These are phyloP conservation scores for Sphenodon punctatus DNA, from an alignment of 2,797 vertebrate genomes.

Conservation along the genomic window DNA sequence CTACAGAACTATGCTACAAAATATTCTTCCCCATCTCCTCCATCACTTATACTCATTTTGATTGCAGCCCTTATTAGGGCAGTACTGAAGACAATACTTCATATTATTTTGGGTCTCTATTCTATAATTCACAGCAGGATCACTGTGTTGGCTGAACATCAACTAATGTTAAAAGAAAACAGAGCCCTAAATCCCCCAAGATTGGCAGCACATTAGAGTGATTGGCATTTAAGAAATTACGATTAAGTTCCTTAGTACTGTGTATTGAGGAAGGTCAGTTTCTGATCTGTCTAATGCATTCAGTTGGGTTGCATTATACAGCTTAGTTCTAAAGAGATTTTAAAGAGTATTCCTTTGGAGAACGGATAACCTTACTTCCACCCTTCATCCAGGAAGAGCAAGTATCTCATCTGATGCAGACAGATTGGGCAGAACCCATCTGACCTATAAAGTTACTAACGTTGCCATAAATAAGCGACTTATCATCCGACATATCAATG, in stretches of 20 bases:
- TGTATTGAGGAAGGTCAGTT: background rate
- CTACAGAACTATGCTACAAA: background rate
- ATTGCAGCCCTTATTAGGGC: background rate
- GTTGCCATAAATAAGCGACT: constrained; percentile 60
- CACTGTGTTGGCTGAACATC: background rate
- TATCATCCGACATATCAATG: constrained; percentile 55
- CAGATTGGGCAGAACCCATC: background rate
- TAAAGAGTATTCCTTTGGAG: constrained; percentile 32
- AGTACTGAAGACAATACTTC: background rate
- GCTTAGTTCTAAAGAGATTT: background rate
- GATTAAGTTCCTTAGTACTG: background rate
- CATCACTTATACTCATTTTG: background rate
- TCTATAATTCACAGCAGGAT: background rate
- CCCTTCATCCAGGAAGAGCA: constrained; percentile 28
- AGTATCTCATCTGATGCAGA: constrained; percentile 30
- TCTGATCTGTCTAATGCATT: background rate
- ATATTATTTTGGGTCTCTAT: background rate
- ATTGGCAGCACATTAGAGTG: background rate
- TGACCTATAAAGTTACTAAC: constrained; percentile 41
- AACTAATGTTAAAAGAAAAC: background rate
- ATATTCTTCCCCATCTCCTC: background rate
- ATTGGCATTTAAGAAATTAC: constrained; percentile 8
- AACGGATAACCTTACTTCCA: constrained; percentile 21
- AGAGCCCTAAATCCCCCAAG: background rate
- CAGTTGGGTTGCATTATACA: constrained; percentile 38